These are phyloP conservation scores for Manis crassicaudata DNA, from an alignment of 2,797 vertebrate species.

Conservation along the genomic window DNA sequence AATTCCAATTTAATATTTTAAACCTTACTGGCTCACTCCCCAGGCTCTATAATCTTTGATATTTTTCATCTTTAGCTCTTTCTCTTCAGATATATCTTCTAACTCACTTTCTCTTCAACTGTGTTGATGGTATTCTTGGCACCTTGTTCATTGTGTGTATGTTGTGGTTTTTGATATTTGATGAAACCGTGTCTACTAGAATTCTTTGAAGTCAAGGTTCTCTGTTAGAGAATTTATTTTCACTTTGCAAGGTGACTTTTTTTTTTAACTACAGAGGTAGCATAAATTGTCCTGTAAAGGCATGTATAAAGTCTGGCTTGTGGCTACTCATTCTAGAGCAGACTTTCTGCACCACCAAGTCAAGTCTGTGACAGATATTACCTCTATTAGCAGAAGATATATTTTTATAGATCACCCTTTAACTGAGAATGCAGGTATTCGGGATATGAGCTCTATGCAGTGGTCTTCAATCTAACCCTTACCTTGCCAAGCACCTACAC, in stretches of 20 bases:
- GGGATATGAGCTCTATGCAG: background rate
- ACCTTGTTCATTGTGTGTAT: background rate
- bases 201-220: background rate
- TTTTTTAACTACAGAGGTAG: background rate
- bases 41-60: background rate
- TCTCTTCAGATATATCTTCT: background rate
- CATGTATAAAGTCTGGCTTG: background rate
- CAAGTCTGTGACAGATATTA: background rate
- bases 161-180: background rate
- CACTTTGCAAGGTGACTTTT: background rate
- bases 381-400: background rate
- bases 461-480: background rate
- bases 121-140: background rate
- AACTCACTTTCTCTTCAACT: background rate
- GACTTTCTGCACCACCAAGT: background rate
- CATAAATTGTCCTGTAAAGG: background rate
- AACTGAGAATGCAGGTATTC: background rate
- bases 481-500: background rate
- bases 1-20: background rate
- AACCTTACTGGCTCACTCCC: background rate
- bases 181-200: background rate
- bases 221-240: background rate
- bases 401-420: background rate
- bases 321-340: background rate
- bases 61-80: background rate